Base-by-base conservation (phyloP, 2,888 invertebrate species). In the Atrina japonica region DNA sequence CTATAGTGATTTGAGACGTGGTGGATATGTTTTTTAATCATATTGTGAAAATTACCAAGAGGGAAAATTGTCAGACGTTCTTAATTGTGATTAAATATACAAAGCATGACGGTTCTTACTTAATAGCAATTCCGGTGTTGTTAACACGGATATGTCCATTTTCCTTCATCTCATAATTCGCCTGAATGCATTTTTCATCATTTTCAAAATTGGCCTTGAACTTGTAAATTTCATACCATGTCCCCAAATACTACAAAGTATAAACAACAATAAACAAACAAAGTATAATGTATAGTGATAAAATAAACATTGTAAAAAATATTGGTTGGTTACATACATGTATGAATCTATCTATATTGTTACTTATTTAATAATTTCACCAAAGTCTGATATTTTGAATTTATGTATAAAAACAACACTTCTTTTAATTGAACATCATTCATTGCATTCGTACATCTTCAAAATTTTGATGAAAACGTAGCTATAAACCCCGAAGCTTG, bases 201-300 rank as follows among this genome's bases (percentile, higher is more conserved):
- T 65, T 71, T 58, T 83, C 81, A 47, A 83, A 82, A 9, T 71
- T 70, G 2, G 79, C 78, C 27, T 76, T 76, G 52, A 83, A 80
- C 55, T 73, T 76, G 58, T 76, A 75, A 3, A 81, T 63, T 56
- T 83, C 83, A 55, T 78, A 81, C 83, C 83, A 83, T 52, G 79
- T 76, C 14, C 83, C 83, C 2, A 83, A 67, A 60, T 83, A 83
- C 83, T 83, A 72, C 21, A 72, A 73, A 53, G n/a, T n/a, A 27
- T 59, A 27, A 25, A 49, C 30, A 23, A 30, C 3, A 2, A 45
- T 5, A 18, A 16, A 5, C 3, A 11, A 23, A 18, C 14, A 14
- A 25, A 21, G 21, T 1, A 16, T 9, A 35, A 1, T 29, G n/a
- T 18, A 43, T 43, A n/a, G 16, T 43, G 45, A 43, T 43, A n/a